phyloP scores from a whole-genome alignment of 1,140 invertebrate species.

The Neodiprion fabricii region DNA sequence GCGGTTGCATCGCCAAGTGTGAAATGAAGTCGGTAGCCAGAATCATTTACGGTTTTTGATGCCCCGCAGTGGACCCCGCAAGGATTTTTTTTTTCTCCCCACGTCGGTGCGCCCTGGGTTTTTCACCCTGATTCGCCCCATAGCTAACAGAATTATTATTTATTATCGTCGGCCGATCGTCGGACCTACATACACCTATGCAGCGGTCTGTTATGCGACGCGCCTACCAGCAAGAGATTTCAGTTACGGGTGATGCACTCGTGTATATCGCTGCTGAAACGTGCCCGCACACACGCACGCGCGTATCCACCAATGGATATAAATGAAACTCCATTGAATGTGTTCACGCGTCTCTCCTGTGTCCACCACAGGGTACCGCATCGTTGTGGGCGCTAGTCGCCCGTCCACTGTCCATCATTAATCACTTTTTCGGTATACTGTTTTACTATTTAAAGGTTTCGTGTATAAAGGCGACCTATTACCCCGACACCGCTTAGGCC shows the following conservation, averaged over 20 bases:
- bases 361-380: constrained; percentile 24
- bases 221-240: not conserved
- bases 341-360: constrained; percentile 19
- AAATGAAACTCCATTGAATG: constrained; percentile 5
- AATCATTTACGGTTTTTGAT: constrained; percentile 45
- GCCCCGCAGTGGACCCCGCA: not conserved
- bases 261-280: too few relatives aligned
- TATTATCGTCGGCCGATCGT: constrained; percentile 43
- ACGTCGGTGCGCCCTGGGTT: constrained; percentile 28
- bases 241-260: too few relatives aligned
- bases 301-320: not conserved
- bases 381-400: constrained; percentile 24
- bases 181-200: not conserved
- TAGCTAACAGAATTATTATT: constrained; percentile 52
- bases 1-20: not conserved
- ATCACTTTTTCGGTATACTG: constrained; percentile 47
- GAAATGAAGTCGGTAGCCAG: constrained; percentile 45
- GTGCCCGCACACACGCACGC: not conserved
- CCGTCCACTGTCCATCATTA: constrained; percentile 44
- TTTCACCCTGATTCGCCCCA: constrained; percentile 45
- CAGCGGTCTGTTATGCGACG: not conserved
- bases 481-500: not conserved
- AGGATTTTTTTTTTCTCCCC: constrained; percentile 16
- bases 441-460: constrained; percentile 47
- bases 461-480: constrained; percentile 16